Evolutionary conservation across 1,140 invertebrate genomes (phyloP), one percentile per base, ranked within the genome.

Genomic region (Drosophila arizonae): DNA sequence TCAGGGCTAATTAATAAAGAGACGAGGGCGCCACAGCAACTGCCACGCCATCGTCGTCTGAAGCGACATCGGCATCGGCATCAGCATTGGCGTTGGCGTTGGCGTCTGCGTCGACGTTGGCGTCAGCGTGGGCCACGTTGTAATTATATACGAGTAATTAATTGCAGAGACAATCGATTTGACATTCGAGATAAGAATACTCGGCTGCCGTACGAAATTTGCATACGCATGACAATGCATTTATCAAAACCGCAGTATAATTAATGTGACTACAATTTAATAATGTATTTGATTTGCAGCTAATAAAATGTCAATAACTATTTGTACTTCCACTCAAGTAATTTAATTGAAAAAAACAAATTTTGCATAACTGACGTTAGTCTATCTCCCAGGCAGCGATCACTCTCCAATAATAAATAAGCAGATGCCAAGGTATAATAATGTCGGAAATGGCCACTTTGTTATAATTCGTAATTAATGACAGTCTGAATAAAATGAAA

Each of bases 121-220:
- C 81, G 65, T 79, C 79, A 54, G 84, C 76, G 82, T 81, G 80
- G 81, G 81, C 81, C 75, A 76, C 64, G 61, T 56, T 71, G 90
- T 90, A 90, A 90, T 90, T 90, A 84, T 84, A 79, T 77, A 80
- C 81, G 81, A 76, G 74, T 90, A 90, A 90, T 90, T 90, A 90
- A 90, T 90, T 90, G 90, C 80, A 69, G 75, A 81, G 81, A 86
- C 89, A 90, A 90, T 90, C 89, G 86, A 89, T 90, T 82, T 84
- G 89, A 90, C 89, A 90, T 90, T 73, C 76, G 76, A 77, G 82
- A 86, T 82, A 88, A 86, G 72, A 67, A 55, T 50, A 48, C 36
- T 45, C 62, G 76, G 72, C 79, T 81, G 75, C 72, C 62, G 65
- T 78, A 61, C 57, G 68, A 39, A 87, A 79, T 87, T 79, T 67